Conservation (phyloP, 2,797 vertebrate species). For the Lutra lutra region DNA sequence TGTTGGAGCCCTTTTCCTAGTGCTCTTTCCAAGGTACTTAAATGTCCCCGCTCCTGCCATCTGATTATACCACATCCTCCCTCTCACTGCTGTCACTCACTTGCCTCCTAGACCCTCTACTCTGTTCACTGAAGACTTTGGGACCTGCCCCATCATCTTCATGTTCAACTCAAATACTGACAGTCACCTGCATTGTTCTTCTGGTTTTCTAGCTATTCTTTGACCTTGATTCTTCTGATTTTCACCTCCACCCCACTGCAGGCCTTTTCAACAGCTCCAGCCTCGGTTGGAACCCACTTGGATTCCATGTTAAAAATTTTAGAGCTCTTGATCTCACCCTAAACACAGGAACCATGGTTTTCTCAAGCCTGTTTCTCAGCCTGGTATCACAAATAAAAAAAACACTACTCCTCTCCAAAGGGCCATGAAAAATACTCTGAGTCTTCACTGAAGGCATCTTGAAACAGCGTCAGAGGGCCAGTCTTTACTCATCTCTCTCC, state of each 20-base stretch:
- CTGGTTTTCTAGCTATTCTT: neutral
- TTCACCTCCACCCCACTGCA: neutral
- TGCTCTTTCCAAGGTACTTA: neutral
- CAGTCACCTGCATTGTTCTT: neutral
- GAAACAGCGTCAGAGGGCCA: neutral
- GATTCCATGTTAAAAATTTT: neutral
- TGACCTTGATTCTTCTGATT: neutral
- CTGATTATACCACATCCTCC: accelerated
- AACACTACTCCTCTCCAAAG: neutral
- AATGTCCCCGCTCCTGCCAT: neutral
- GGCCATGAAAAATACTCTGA: neutral
- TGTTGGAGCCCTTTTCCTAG: neutral
- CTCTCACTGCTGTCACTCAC: neutral
- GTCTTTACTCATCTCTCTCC: neutral
- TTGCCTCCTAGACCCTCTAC: neutral
- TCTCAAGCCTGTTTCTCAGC: neutral
- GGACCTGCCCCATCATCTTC: neutral
- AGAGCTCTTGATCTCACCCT: neutral
- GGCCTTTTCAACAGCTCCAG: neutral
- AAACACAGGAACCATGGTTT: neutral
- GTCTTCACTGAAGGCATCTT: neutral
- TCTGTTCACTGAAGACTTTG: neutral
- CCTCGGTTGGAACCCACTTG: neutral
- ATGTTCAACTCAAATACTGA: neutral
- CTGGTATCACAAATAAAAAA: neutral